Evolutionary conservation across 2,797 vertebrate species (phyloP), one percentile per base, ranked within the genome.

Genomic region (Sylvia borin): DNA sequence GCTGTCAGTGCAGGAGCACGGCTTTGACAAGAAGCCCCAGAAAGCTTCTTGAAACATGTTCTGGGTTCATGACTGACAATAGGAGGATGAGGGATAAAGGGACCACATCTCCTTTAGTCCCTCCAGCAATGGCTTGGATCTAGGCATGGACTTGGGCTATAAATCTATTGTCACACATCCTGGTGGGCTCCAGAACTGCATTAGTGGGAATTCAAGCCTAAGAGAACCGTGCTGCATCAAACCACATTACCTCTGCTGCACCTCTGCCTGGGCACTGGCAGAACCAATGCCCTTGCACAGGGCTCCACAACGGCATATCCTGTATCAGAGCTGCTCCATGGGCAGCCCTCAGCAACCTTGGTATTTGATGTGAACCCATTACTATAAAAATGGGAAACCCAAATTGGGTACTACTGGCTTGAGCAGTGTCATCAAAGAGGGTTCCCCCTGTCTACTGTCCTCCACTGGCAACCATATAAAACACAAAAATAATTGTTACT

Each of bases 51-150:
- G 61, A 85, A 93, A 60, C 1, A 0, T 18, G 24, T 60, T 42
- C 50, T 16, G 17, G 53, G 26, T 64, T 65, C 45, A 5, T 31
- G 7, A 57, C 54, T 61, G 62, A 86, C 0, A 0, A 48, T n/a
- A 80, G 58, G 24, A 81, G 29, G 42, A 74, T 1, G 6, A 88
- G 24, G n/a, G 50, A 43, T 32, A 34, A n/a, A 71, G 8, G 22
- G 22, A 78, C 68, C 68, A 9, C 45, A 20, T 24, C 42, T 84
- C 29, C 73, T 84, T 53, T 48, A 67, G 42, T 47, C 32, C 55
- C 50, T 76, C 34, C 36, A 75, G 32, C 18, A 53, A 45, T n/a
- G 45, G 19, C 34, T 57, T 67, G 53, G 17, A 70, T 60, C 43
- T 32, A 57, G 50, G 38, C 61, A 61, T 1, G 14, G 25, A 72